phyloP scores from a whole-genome alignment of 2,888 invertebrate genomes.

The Polia nebulosa region DNA sequence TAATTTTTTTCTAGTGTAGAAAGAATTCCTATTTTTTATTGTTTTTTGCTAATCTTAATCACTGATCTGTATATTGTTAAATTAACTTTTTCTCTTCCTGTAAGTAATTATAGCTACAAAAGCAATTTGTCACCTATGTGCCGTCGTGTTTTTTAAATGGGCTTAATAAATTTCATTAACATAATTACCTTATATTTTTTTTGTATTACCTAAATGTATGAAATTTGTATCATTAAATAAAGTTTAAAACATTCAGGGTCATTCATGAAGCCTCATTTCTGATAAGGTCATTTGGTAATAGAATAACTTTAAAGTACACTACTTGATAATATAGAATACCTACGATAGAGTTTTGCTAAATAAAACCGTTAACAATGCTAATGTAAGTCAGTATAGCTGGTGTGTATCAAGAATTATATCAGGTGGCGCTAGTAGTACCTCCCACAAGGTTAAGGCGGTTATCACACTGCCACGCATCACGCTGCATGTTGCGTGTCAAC shows the following conservation, averaged over 20 bases:
- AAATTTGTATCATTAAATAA: constrained; percentile 14
- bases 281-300: constrained; percentile 49
- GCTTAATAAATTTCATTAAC: constrained; percentile 3
- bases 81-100: constrained; percentile 3
- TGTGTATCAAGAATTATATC: not conserved
- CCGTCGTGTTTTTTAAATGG: constrained; percentile 13
- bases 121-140: not conserved
- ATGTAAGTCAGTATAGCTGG: not conserved
- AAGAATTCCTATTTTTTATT: not conserved
- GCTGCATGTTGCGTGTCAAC: no score
- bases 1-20: constrained; percentile 1
- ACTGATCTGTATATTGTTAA: constrained; percentile 1
- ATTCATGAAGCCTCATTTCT: constrained; percentile 51
- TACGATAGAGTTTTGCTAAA: constrained; percentile 22
- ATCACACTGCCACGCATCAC: no score
- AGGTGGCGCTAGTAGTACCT: not conserved
- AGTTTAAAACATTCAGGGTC: constrained; percentile 36
- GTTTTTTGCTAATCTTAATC: constrained; percentile 6
- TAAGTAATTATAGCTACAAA: not conserved
- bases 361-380: constrained; percentile 8
- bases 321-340: constrained; percentile 9
- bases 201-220: constrained; percentile 19
- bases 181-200: constrained; percentile 13
- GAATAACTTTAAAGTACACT: constrained; percentile 22
- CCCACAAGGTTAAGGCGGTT: no score